These are phyloP conservation scores for Tupaia chinensis DNA, from an alignment of 2,113 vertebrate species.

Conservation along the genomic window DNA sequence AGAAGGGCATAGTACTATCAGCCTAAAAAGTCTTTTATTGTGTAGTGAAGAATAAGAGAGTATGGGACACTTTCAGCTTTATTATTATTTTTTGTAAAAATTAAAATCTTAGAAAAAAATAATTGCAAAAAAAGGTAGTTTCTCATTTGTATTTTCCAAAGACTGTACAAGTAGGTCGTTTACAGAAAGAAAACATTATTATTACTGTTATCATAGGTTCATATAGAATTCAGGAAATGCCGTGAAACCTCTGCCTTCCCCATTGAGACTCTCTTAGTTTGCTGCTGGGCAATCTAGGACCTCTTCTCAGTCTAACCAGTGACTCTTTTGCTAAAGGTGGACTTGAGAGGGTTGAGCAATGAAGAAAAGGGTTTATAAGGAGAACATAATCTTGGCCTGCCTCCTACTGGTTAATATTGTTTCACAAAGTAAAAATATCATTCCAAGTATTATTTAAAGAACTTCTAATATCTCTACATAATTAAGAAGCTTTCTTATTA, in stretches of 20 bases:
- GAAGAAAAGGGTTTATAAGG: neutral
- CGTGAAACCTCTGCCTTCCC: neutral
- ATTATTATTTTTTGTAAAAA: neutral
- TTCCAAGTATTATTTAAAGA: slow-evolving; percentile 39
- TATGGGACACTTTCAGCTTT: neutral
- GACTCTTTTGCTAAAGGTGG: neutral
- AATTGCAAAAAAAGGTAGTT: neutral
- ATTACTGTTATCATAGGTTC: neutral
- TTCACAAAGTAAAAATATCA: neutral
- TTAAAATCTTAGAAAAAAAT: slow-evolving; percentile 32
- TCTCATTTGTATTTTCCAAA: neutral
- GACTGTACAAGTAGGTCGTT: neutral
- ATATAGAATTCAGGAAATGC: neutral
- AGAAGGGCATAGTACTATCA: neutral
- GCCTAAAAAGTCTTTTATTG: neutral
- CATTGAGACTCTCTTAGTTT: slow-evolving; percentile 32
- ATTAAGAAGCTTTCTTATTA: neutral
- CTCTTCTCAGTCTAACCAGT: neutral
- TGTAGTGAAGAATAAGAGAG: neutral
- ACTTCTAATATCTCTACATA: neutral
- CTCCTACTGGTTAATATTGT: neutral
- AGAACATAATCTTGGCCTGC: neutral
- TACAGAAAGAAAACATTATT: neutral
- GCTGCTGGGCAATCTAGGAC: neutral
- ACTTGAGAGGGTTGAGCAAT: neutral